Evolutionary conservation across 2,113 vertebrate species (phyloP), one percentile per base, ranked within the genome.

Genomic region (Gnathonemus longibarbis): DNA sequence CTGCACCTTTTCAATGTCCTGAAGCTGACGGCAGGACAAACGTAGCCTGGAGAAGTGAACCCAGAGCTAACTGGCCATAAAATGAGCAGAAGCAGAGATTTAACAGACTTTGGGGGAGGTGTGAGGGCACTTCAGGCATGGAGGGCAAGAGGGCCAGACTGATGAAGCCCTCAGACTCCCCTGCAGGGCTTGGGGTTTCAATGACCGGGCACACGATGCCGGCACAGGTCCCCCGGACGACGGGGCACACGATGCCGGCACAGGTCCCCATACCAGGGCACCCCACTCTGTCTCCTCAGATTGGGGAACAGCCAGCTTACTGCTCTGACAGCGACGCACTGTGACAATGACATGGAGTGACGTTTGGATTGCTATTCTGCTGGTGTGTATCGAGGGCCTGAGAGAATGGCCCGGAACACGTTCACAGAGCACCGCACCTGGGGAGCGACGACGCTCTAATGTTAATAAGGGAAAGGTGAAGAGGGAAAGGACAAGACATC

Each of bases 21-120:
- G 7, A 48, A 24, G 66, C 80, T 49, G 56, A 48, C 48, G 50
- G n/a, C 50, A 39, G 90, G 84, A 62, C 87, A 89, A 62, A 88
- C 90, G 83, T 89, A 91, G 90, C 89, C 91, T 91, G 89, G 88
- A 93, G 91, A 92, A 58, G 87, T 89, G 89, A 84, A 90, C 89
- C 90, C 77, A 87, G 90, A 92, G 91, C 92, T 94, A 91, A 93
- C 91, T 92, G 89, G 90, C 90, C 89, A 90, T 91, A 92, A 93
- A 92, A 93, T 58, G 42, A 89, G 83, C 84, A n/a, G 90, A 83
- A 91, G 88, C 42, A 88, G 83, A 89, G 90, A 89, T 87, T 90
- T 87, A 87, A 49, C 24, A 89, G 91, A 88, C 35, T 88, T 84
- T 88, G 77, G 50, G 80, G 58, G 50, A 84, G 66, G 80, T 46